phyloP scores from a whole-genome alignment of 2,113 vertebrate species.

The Bolborhynchus lineola region DNA sequence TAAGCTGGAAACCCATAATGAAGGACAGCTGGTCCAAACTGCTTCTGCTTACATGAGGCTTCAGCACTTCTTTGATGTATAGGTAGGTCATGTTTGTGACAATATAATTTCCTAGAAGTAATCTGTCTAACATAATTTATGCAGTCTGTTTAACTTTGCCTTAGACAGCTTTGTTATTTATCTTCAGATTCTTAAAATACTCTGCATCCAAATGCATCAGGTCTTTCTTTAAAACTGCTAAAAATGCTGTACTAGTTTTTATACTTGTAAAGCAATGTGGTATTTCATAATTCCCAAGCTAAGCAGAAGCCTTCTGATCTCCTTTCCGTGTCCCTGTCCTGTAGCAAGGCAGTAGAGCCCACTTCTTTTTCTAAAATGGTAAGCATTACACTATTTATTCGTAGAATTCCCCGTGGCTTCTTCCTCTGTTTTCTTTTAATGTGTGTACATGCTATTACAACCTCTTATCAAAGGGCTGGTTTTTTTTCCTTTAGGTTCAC shows the following conservation, averaged over 20 bases:
- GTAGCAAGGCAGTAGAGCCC: background rate
- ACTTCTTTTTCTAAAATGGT: background rate
- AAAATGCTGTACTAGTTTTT: background rate
- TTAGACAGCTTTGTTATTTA: background rate
- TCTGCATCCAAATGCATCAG: rapidly evolving
- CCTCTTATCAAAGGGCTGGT: background rate
- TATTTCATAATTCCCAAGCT: background rate
- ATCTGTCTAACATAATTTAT: background rate
- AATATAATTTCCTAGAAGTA: background rate
- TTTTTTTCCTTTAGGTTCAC: background rate
- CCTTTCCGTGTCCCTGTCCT: background rate
- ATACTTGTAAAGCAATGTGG: background rate
- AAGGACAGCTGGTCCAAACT: constrained; percentile 25
- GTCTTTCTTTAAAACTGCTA: background rate
- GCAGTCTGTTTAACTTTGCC: background rate
- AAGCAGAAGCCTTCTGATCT: background rate
- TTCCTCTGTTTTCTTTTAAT: background rate
- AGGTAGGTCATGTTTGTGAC: background rate
- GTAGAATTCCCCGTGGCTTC: background rate
- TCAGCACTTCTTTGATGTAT: constrained; percentile 5
- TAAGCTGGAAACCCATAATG: background rate
- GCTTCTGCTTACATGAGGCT: background rate
- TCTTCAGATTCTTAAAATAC: background rate
- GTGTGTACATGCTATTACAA: background rate
- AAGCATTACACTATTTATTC: background rate